A percentile compares a stretch with the other conserved stretches of the same genome.
These are phyloP conservation scores for Neoniphon sammara DNA, from an alignment of 2,797 vertebrate genomes.

Conservation along the genomic window DNA sequence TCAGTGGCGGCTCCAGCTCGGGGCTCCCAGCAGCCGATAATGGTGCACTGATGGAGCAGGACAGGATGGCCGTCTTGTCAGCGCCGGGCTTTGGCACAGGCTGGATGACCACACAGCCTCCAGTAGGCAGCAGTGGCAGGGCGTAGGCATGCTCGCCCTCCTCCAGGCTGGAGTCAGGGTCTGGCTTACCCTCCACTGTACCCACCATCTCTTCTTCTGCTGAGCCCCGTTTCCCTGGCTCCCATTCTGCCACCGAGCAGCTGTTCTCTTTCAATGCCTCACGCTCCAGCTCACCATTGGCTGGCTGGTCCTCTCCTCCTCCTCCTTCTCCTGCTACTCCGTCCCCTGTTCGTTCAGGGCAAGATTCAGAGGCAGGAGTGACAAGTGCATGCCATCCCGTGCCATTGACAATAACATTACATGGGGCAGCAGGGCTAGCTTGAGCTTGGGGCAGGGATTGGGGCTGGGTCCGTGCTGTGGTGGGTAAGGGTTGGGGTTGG, in stretches of 20 bases:
- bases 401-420: slow-evolving; percentile 98
- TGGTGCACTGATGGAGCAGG: slow-evolving; percentile 92
- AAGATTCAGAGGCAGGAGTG: slow-evolving; percentile 77
- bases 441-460: slow-evolving; percentile 79
- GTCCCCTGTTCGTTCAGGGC: slow-evolving; percentile 74
- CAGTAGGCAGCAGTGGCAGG: slow-evolving; percentile 92
- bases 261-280: slow-evolving; percentile 99
- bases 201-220: slow-evolving; percentile 85
- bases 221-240: slow-evolving; percentile 86
- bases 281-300: slow-evolving; percentile 90
- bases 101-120: slow-evolving; percentile 96
- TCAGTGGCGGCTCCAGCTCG: slow-evolving; percentile 96
- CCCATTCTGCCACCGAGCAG: slow-evolving; percentile 88
- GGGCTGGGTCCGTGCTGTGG: slow-evolving; percentile 70
- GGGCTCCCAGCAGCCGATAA: slow-evolving; percentile 90
- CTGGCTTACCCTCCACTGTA: slow-evolving; percentile 88
- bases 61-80: slow-evolving; percentile 91
- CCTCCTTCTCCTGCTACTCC: slow-evolving; percentile 52
- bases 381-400: slow-evolving; percentile 79
- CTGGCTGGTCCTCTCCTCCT: slow-evolving; percentile 73
- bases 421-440: slow-evolving; percentile 85
- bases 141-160: slow-evolving; percentile 94
- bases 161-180: slow-evolving; percentile 89
- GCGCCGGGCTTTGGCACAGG: slow-evolving; percentile 97
- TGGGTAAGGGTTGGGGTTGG: slow-evolving; percentile 74